Evolutionary conservation across 2,797 vertebrate genomes (phyloP), one percentile per base, ranked within the genome.

Genomic region (Siniperca obscura): DNA sequence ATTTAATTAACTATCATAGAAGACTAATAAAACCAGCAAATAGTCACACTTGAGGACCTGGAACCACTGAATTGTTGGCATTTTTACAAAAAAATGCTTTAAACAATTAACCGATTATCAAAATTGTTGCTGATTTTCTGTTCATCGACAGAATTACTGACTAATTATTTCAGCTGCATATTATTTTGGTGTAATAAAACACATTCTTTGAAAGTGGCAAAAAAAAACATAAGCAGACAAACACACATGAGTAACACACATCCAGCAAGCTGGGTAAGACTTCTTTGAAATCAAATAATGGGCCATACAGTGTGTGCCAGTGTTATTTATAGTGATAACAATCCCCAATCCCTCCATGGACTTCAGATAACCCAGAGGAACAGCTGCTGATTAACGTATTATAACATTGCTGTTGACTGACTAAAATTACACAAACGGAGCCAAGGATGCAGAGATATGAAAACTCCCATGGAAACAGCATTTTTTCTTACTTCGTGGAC

Each of bases 301-400:
- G 80, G 66, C 68, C 74, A 85, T 70, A 83, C 74, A 85, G 60
- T 74, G 60, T 77, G 42, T 65, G 64, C 36, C 40, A 4, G 44
- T 75, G 78, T 78, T 87, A 91, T 91, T 90, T 86, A 83, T 80
- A 84, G 74, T 85, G 72, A 84, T 70, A 75, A 66, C 44, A 84
- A 85, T 87, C 78, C 77, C 77, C 55, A 87, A 87, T 90, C 89
- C 70, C 27, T 81, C 38, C 40, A n/a, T 75, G 82, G 72, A 89
- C 84, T 85, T 64, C 48, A 81, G 73, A 83, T 86, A 90, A 91
- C 85, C 87, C 70, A 66, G 67, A 79, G 69, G 57, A 92, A 77
- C 90, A 88, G 78, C 86, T 91, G 87, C 70, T 84, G 75, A 83
- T 87, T 87, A 91, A 75, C 70, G 84, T 70, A 83, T 71, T 79